phyloP scores from a whole-genome alignment of 2,797 vertebrate genomes.

The Parambassis ranga region DNA sequence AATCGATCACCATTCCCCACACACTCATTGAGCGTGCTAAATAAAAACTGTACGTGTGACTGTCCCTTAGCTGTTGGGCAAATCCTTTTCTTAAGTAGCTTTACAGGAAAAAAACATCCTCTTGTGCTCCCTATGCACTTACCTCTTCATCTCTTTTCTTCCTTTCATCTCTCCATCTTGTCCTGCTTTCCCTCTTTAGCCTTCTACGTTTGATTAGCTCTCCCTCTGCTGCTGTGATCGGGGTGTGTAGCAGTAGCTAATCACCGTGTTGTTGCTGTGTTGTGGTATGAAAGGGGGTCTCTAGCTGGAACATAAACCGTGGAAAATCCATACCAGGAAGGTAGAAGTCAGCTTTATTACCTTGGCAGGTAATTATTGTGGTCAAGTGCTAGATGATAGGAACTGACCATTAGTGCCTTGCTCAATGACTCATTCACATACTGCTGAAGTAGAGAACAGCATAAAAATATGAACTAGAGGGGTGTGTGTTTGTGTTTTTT shows the following conservation, averaged over 20 bases:
- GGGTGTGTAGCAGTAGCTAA: conserved; percentile 41
- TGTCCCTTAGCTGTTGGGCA: conserved; percentile 29
- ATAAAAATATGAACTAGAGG: neutral
- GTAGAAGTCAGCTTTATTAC: conserved; percentile 26
- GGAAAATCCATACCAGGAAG: conserved; percentile 20
- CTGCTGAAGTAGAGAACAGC: neutral
- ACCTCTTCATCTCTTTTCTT: neutral
- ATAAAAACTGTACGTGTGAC: conserved; percentile 47
- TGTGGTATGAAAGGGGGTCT: conserved; percentile 25
- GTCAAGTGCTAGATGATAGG: conserved; percentile 11
- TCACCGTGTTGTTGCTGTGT: conserved; percentile 27
- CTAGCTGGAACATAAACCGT: conserved; percentile 20
- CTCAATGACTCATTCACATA: conserved; percentile 26
- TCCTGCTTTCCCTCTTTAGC: conserved; percentile 13
- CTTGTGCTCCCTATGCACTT: conserved; percentile 4
- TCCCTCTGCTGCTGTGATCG: conserved; percentile 17
- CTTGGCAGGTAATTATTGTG: conserved; percentile 34
- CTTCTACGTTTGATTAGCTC: conserved; percentile 14
- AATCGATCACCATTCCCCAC: conserved; percentile 53
- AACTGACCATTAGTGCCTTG: conserved; percentile 23
- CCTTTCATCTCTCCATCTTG: conserved; percentile 9
- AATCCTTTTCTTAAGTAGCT: conserved; percentile 34
- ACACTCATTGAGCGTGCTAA: conserved; percentile 36
- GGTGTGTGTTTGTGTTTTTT: neutral
- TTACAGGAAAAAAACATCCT: conserved; percentile 31